phyloP scores from a whole-genome alignment of 2,888 invertebrate genomes.

The Aporophyla nigra region DNA sequence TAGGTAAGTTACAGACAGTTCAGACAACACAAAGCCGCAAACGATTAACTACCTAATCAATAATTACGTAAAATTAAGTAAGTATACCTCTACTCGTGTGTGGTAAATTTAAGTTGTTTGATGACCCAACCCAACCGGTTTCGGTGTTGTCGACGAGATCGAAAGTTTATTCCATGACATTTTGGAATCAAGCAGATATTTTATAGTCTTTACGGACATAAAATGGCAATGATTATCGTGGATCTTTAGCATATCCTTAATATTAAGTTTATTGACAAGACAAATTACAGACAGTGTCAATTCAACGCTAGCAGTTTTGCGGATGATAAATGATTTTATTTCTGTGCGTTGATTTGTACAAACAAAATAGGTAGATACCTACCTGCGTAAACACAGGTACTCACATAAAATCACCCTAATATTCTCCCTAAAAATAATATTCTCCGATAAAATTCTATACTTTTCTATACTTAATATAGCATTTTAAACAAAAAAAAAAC shows the following conservation, averaged over 20 bases:
- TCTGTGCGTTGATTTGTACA: too few relatives aligned
- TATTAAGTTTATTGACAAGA: background rate
- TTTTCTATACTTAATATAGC: too few relatives aligned
- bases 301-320: background rate
- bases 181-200: conserved; percentile 28
- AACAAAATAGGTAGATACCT: too few relatives aligned
- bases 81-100: conserved; percentile 21
- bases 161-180: conserved; percentile 76
- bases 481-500: too few relatives aligned
- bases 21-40: conserved; percentile 9
- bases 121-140: conserved; percentile 76
- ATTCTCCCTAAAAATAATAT: too few relatives aligned
- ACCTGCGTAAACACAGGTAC: too few relatives aligned
- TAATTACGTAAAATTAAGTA: conserved; percentile 60
- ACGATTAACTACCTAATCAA: conserved; percentile 16
- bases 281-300: background rate
- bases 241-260: background rate
- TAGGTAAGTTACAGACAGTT: background rate
- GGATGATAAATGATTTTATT: too few relatives aligned
- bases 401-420: too few relatives aligned
- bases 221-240: conserved; percentile 29
- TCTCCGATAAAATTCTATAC: too few relatives aligned
- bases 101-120: conserved; percentile 55
- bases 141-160: conserved; percentile 66
- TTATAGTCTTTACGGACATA: conserved; percentile 40